Evolutionary conservation across 2,113 vertebrate genomes (phyloP), one percentile per base, ranked within the genome.

Genomic region (Oryzias melastigma): DNA sequence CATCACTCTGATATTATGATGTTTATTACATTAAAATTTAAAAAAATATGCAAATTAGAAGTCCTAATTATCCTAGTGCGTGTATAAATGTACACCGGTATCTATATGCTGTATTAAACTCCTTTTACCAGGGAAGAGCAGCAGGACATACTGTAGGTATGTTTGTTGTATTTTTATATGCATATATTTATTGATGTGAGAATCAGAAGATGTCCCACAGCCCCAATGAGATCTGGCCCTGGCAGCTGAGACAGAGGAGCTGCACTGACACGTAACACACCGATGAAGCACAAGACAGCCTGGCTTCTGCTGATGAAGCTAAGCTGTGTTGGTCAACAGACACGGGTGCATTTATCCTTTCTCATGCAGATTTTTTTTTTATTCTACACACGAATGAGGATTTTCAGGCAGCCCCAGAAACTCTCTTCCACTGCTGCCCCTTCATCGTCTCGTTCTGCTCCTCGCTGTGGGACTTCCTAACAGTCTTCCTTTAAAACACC

Each of bases 11-110:
- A 74, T 85, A 83, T 85, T 87, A 79, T 67, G 78, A 83, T 77
- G 83, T 85, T 82, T 85, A 78, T 81, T 49, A 82, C 76, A 80
- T 86, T 78, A 80, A 80, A 88, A 85, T 73, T 70, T 3, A 35
- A 35, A 77, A 78, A 76, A 88, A 83, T 84, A 88, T 87, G 79
- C 83, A 87, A 89, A 90, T 84, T 80, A 89, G 78, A 79, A 85
- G 67, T 73, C 68, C 84, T 74, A 73, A 84, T 63, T 75, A 80
- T 69, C 52, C 82, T 71, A 78, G 75, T 81, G 68, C 81, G 84
- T 85, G 81, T 84, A 80, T 80, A 85, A 64, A 82, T 65, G 55
- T 85, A 87, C 83, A 84, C 77, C 72, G 52, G 61, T 85, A 89
- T 83, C 65, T 79, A 87, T 35, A 35, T 35, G 69, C 57, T 74